Conservation (phyloP, 2,113 vertebrate species). For the Canis aureus region DNA sequence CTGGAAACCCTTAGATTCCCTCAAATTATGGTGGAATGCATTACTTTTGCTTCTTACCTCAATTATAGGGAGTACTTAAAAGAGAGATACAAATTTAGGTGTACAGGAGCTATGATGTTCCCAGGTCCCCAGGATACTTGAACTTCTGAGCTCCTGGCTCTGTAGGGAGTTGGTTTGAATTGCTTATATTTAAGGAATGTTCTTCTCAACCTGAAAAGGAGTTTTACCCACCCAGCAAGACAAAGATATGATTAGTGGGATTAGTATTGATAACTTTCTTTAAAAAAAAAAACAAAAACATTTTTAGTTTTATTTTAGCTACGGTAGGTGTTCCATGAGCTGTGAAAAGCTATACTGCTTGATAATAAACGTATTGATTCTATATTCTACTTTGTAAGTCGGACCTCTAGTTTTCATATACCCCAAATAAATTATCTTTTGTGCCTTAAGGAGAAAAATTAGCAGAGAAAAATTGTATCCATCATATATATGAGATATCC, state of each 20-base stretch:
- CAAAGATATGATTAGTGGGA: constrained; percentile 33
- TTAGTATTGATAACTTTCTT: background rate
- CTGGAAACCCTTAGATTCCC: background rate
- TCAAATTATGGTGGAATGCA: background rate
- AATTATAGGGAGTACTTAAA: background rate
- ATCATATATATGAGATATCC: constrained; percentile 64
- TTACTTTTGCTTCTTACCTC: background rate
- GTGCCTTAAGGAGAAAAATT: constrained; percentile 27
- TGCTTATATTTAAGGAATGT: background rate
- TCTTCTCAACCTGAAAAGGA: background rate
- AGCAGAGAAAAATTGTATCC: background rate
- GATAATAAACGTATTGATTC: constrained; percentile 65
- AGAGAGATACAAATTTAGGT: background rate
- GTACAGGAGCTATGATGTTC: background rate
- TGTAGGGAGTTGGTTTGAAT: background rate
- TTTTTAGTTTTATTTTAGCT: constrained; percentile 84
- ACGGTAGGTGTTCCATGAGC: constrained; percentile 70
- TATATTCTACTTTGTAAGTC: constrained; percentile 59
- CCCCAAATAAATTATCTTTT: constrained; percentile 61
- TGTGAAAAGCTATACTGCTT: constrained; percentile 80
- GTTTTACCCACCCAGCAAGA: background rate
- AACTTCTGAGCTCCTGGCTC: background rate
- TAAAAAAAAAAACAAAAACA: constrained; percentile 80
- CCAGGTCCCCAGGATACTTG: background rate
- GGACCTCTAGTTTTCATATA: constrained; percentile 70